A percentile compares a stretch with the other conserved stretches of the same genome.
Evolutionary conservation across 2,113 vertebrate species (phyloP).

Genomic region (Pyrgilauda ruficollis): DNA sequence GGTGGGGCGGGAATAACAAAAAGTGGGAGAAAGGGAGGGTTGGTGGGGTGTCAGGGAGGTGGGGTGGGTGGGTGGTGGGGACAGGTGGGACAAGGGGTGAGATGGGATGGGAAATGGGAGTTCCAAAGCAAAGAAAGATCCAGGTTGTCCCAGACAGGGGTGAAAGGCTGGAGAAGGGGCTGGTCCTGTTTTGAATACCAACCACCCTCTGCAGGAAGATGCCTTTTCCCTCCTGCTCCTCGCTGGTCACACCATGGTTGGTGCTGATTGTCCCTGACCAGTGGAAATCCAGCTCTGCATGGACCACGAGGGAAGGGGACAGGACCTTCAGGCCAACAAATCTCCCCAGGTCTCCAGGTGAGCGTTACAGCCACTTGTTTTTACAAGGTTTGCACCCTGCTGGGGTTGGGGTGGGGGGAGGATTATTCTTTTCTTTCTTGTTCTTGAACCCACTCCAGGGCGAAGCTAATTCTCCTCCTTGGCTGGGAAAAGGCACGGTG

Average conservation of each 20-base stretch:
- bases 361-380: background rate
- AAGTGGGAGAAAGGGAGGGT: background rate
- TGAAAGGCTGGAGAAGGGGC: background rate
- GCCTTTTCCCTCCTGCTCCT: background rate
- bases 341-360: background rate
- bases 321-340: background rate
- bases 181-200: background rate
- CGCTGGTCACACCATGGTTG: rapidly evolving
- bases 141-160: background rate
- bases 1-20: background rate
- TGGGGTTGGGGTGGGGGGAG: rapidly evolving
- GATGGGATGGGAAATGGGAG: background rate
- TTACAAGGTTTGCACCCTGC: background rate
- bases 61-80: background rate
- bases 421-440: background rate
- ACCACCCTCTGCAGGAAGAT: rapidly evolving
- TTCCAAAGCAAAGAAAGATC: background rate
- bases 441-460: constrained; percentile 1
- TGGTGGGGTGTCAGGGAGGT: background rate
- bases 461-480: background rate
- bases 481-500: background rate
- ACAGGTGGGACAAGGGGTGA: background rate
- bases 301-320: background rate
- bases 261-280: background rate
- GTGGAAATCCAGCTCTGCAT: background rate